Conservation (phyloP, 2,888 invertebrate genomes). For the Temnothorax unifasciatus region DNA sequence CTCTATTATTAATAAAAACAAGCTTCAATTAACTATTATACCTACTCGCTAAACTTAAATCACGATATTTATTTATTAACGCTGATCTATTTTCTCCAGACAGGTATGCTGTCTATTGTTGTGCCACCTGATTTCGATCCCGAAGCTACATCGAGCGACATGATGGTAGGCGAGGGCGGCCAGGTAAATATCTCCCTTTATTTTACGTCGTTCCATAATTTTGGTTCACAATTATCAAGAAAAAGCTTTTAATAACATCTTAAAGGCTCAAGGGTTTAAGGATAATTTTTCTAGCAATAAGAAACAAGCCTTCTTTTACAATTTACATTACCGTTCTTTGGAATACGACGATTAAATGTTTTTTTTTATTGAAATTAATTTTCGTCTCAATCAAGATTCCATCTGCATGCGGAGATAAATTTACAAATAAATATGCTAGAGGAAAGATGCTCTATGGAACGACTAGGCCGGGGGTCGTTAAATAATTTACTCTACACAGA, state of each 20-base stretch:
- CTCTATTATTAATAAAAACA: background rate
- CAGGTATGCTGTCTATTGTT: constrained; percentile 94
- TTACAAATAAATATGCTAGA: constrained; percentile 43
- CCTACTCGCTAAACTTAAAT: background rate
- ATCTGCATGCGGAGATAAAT: constrained; percentile 37
- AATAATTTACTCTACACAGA: constrained; percentile 46
- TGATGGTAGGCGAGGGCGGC: constrained; percentile 95
- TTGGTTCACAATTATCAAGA: background rate
- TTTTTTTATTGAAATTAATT: constrained; percentile 25
- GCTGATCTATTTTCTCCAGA: constrained; percentile 87
- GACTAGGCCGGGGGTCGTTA: constrained; percentile 44
- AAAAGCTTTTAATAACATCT: background rate
- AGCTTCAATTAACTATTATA: background rate
- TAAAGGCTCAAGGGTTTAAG: background rate
- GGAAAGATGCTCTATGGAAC: constrained; percentile 38
- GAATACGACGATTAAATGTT: background rate
- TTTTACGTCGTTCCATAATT: background rate
- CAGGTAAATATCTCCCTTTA: constrained; percentile 76
- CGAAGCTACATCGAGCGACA: constrained; percentile 95
- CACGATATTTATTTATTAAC: background rate
- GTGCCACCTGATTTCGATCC: constrained; percentile 96
- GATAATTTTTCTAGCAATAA: background rate
- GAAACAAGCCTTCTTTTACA: background rate
- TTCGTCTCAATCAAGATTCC: constrained; percentile 11
- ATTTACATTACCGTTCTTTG: background rate